Evolutionary conservation across 2,888 invertebrate genomes (phyloP).

Genomic region (Monoplex corrugatus): DNA sequence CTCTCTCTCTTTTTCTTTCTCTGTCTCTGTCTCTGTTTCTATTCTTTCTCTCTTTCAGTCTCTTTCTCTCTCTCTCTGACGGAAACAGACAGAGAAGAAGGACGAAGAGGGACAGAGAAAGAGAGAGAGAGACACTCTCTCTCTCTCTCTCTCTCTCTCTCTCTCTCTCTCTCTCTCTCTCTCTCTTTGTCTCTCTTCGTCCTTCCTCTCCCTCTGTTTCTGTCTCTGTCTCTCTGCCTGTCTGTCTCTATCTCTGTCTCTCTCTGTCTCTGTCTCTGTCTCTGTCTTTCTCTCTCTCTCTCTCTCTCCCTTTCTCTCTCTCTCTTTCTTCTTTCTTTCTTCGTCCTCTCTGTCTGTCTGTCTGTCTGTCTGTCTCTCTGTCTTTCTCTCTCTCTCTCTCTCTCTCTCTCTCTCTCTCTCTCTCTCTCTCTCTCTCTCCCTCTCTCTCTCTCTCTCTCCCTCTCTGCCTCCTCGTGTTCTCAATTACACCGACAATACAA

Average conservation of each 20-base stretch:
- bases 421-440: neutral
- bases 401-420: neutral
- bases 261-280: neutral
- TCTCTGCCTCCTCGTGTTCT: neutral
- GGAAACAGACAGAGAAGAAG: neutral
- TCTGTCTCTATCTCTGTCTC: neutral
- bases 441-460: constrained; percentile 13
- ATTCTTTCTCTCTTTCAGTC: too few species aligned
- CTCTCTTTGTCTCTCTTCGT: too few species aligned
- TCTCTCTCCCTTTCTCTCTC: neutral
- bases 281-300: neutral
- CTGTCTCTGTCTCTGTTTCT: too few species aligned
- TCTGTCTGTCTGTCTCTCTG: neutral
- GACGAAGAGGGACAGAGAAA: neutral
- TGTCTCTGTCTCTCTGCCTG: neutral
- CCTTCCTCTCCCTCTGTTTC: neutral
- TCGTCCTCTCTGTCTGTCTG: neutral
- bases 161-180: neutral
- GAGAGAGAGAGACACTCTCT: neutral
- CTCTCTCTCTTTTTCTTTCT: too few species aligned
- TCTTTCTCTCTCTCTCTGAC: neutral
- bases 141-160: neutral
- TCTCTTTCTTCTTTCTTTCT: neutral
- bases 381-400: neutral
- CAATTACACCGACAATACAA: neutral